A percentile compares a stretch with the other conserved stretches of the same genome.
phyloP scores from a whole-genome alignment of 2,113 vertebrate species.

The Rhinopomastus cyanomelas region DNA sequence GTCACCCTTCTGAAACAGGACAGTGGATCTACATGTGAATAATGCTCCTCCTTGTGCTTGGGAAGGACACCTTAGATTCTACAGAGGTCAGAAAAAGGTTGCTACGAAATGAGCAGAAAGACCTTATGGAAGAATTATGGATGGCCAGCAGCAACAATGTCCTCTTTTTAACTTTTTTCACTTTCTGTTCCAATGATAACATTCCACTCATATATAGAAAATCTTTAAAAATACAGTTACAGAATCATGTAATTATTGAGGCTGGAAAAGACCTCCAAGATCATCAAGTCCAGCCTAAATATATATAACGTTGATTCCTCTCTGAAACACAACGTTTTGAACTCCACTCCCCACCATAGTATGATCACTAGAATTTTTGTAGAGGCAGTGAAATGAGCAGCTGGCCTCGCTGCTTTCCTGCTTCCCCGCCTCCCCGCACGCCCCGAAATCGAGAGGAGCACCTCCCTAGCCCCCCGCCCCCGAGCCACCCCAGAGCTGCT shows the following conservation, averaged over 20 bases:
- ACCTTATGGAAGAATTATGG: neutral
- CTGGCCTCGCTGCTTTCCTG: neutral
- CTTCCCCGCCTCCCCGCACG: neutral
- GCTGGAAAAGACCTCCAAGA: no score
- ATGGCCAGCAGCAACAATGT: neutral
- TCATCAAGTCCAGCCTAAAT: no score
- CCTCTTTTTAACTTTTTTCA: neutral
- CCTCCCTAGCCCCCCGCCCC: neutral
- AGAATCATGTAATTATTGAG: no score
- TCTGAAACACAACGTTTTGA: neutral
- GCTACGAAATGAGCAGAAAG: neutral
- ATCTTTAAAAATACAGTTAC: rapidly evolving
- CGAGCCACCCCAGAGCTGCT: neutral
- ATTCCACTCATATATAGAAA: neutral
- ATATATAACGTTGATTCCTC: neutral
- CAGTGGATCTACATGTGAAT: neutral
- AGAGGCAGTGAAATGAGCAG: neutral
- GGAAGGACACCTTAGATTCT: neutral
- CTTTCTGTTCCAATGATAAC: neutral
- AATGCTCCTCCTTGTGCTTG: rapidly evolving
- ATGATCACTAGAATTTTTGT: rapidly evolving
- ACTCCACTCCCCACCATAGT: rapidly evolving
- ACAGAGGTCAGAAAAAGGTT: neutral
- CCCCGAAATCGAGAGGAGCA: neutral
- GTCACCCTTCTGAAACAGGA: neutral